These are phyloP conservation scores for Ferdinandea cuprea DNA, from an alignment of 2,888 invertebrate genomes.

Conservation along the genomic window DNA sequence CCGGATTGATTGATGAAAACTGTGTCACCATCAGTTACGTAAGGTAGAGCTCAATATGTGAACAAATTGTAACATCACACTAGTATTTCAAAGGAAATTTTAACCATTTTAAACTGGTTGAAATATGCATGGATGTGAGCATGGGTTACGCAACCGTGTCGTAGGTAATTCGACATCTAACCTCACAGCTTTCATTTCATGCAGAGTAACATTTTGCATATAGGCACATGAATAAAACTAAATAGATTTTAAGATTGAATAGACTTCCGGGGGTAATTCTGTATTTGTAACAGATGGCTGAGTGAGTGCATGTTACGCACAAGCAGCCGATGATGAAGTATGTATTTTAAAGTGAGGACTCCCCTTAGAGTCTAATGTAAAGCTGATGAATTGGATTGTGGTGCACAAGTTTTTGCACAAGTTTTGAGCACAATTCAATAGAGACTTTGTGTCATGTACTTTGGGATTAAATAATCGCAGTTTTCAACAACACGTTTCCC, in stretches of 20 bases:
- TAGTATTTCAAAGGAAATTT: too few relatives aligned
- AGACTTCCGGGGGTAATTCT: conserved; percentile 10
- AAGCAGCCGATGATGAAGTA: not conserved
- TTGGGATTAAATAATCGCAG: not conserved
- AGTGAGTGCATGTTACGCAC: conserved; percentile 21
- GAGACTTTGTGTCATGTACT: not conserved
- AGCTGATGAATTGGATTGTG: conserved; percentile 10
- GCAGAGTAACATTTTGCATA: not conserved
- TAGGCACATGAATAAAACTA: conserved; percentile 2
- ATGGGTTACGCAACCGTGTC: not conserved
- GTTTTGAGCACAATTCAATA: not conserved
- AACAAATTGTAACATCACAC: not conserved
- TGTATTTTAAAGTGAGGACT: not conserved
- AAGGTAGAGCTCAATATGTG: not conserved
- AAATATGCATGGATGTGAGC: not conserved
- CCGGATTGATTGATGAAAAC: not conserved
- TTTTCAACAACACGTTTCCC: not conserved
- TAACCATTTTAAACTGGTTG: too few relatives aligned
- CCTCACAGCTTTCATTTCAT: conserved; percentile 4
- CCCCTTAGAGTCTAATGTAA: not conserved
- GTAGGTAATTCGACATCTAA: not conserved
- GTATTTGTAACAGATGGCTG: conserved; percentile 6
- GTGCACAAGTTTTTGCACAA: not conserved
- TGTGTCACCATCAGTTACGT: not conserved
- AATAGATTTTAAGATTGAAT: conserved; percentile 7